A percentile compares a stretch with the other conserved stretches of the same genome.
Conservation (phyloP, 2,888 invertebrate genomes). For the Scaeva pyrastri region DNA sequence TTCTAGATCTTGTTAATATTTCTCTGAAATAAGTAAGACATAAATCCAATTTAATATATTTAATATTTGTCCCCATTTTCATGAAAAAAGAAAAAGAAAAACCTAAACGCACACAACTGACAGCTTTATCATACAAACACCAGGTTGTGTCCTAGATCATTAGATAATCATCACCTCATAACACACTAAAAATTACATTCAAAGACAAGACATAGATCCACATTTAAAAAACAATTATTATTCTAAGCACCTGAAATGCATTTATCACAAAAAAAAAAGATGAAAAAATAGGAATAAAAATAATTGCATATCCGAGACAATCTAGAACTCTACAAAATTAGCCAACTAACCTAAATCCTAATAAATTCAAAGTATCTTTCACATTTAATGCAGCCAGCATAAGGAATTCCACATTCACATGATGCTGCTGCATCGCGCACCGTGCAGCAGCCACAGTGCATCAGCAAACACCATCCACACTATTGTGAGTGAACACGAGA, state of each 20-base stretch:
- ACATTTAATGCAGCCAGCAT: constrained; percentile 22
- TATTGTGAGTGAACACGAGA: constrained; percentile 11
- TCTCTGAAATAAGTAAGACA: too few relatives aligned
- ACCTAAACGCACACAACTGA: too few relatives aligned
- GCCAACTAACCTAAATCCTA: constrained; percentile 71
- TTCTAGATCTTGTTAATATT: too few relatives aligned
- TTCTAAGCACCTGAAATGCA: constrained; percentile 39
- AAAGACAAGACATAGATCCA: neutral
- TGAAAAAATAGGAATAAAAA: constrained; percentile 33
- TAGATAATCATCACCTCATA: constrained; percentile 10
- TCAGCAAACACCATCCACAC: neutral
- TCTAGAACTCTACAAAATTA: constrained; percentile 62
- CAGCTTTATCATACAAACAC: neutral
- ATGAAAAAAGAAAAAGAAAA: neutral
- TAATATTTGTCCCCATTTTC: neutral
- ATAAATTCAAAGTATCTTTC: constrained; percentile 37
- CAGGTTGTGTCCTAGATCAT: neutral
- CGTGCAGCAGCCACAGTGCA: neutral
- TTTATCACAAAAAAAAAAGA: neutral
- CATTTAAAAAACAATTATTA: constrained; percentile 40
- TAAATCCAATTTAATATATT: too few relatives aligned
- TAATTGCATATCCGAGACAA: constrained; percentile 54
- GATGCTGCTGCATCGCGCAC: neutral
- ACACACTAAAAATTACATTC: neutral
- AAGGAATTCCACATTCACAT: constrained; percentile 40